Conservation (phyloP, 2,888 invertebrate species). For the Lamellibrachia satsuma region DNA sequence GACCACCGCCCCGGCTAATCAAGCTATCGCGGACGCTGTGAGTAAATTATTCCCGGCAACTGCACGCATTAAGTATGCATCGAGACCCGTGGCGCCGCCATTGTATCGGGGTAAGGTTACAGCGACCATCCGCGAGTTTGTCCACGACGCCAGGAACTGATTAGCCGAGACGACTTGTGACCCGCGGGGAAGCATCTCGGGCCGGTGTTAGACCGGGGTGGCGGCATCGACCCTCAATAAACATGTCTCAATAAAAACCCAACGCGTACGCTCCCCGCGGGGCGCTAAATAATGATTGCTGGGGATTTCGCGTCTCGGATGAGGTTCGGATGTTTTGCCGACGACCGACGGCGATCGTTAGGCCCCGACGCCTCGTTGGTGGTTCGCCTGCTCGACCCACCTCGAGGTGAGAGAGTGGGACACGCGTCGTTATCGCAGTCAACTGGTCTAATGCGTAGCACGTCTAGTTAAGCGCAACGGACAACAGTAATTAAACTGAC, state of each 20-base stretch:
- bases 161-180: not conserved
- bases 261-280: not conserved
- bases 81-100: not conserved
- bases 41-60: conserved; percentile 3
- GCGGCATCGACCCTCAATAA: not conserved
- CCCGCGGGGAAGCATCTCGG: not conserved
- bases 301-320: not conserved
- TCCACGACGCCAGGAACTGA: not conserved
- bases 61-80: not conserved
- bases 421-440: not conserved
- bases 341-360: not conserved
- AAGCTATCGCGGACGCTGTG: not conserved
- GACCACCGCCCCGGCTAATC: not conserved
- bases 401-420: not conserved
- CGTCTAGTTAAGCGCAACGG: not conserved
- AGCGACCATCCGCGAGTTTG: not conserved
- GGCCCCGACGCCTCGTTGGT: not conserved
- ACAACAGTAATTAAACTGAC: too few relatives aligned
- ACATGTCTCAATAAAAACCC: not conserved
- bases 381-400: not conserved
- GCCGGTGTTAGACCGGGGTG: not conserved
- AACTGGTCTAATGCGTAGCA: not conserved
- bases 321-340: not conserved
- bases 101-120: conserved; percentile 12
- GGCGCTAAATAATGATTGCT: not conserved